These are phyloP conservation scores for Limnephilus marmoratus DNA, from an alignment of 2,888 invertebrate genomes.

Conservation along the genomic window DNA sequence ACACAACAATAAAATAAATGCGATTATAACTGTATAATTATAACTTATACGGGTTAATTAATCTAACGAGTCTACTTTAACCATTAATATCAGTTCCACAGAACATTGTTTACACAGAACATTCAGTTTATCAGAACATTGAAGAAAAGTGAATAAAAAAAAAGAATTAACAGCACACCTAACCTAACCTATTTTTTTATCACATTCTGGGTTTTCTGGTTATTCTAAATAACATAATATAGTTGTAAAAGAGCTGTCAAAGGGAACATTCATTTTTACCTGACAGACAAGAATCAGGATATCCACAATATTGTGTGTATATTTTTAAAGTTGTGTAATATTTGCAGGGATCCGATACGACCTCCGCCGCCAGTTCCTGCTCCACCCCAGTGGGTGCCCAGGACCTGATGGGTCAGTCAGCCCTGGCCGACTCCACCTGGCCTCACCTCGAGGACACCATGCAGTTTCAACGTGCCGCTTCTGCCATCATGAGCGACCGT, in stretches of 20 bases:
- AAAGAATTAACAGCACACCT: too few species aligned
- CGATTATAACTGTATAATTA: too few species aligned
- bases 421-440: slow-evolving; percentile 83
- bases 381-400: slow-evolving; percentile 70
- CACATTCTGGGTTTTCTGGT: too few species aligned
- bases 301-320: not conserved
- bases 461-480: slow-evolving; percentile 85
- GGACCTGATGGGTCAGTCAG: slow-evolving; percentile 70
- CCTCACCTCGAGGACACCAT: slow-evolving; percentile 87
- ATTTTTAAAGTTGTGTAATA: not conserved
- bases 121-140: too few species aligned
- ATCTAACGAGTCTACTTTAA: too few species aligned
- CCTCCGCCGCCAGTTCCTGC: slow-evolving; percentile 77
- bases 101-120: too few species aligned
- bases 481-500: slow-evolving; percentile 86
- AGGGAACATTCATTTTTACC: not conserved
- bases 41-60: too few species aligned
- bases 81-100: too few species aligned
- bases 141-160: too few species aligned
- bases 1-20: too few species aligned
- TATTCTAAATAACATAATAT: too few species aligned
- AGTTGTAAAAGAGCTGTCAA: too few species aligned
- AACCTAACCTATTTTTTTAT: not conserved
- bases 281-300: not conserved
- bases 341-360: slow-evolving; percentile 77